These are phyloP conservation scores for Zophobas morio DNA, from an alignment of 1,140 invertebrate genomes.

Conservation along the genomic window DNA sequence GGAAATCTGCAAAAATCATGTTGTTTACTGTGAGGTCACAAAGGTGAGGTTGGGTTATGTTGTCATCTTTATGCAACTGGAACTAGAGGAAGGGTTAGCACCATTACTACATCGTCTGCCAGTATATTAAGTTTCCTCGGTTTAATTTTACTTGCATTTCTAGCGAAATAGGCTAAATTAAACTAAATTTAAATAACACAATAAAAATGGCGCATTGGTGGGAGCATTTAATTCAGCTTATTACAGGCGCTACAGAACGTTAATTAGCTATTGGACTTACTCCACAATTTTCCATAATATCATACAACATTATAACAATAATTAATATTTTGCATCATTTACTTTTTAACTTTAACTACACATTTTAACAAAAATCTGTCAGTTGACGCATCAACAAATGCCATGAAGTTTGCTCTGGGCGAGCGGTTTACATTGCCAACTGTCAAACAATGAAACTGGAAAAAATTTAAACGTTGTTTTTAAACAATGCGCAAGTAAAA, in stretches of 20 bases:
- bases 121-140: not conserved
- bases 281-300: slow-evolving; percentile 9
- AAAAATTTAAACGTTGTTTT: not conserved
- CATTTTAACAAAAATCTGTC: slow-evolving; percentile 47
- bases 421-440: slow-evolving; percentile 26
- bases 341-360: slow-evolving; percentile 24
- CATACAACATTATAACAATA: slow-evolving; percentile 43
- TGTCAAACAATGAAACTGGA: slow-evolving; percentile 1
- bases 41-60: slow-evolving; percentile 46
- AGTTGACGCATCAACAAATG: slow-evolving; percentile 41
- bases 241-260: slow-evolving; percentile 3
- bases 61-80: not conserved
- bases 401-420: slow-evolving; percentile 26
- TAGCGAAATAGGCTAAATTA: slow-evolving; percentile 13
- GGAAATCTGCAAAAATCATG: slow-evolving; percentile 11
- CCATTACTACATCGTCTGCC: not conserved
- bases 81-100: not conserved
- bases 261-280: slow-evolving; percentile 27
- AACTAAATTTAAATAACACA: slow-evolving; percentile 46
- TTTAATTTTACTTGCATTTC: not conserved
- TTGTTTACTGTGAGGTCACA: slow-evolving; percentile 46
- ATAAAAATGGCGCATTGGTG: slow-evolving; percentile 48
- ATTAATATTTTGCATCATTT: slow-evolving; percentile 29
- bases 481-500: not conserved
- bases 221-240: slow-evolving; percentile 30